These are phyloP conservation scores for Mormoops blainvillei DNA, from an alignment of 2,113 vertebrate species.

Conservation along the genomic window DNA sequence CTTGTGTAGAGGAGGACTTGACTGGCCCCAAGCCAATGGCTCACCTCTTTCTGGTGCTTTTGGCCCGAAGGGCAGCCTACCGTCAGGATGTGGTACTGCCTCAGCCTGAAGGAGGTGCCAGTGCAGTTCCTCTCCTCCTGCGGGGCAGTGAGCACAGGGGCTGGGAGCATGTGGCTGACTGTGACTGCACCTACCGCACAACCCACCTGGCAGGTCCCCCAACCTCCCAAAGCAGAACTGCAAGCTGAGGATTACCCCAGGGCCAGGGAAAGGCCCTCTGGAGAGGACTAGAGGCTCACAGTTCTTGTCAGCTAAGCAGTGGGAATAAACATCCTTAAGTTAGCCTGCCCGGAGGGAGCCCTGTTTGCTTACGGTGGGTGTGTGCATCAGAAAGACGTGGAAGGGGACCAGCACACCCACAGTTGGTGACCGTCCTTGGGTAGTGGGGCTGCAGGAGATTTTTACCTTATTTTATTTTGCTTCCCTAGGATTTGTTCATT, in stretches of 20 bases:
- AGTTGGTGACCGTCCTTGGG: background rate
- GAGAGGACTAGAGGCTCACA: background rate
- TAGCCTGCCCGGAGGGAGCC: background rate
- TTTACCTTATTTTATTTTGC: background rate
- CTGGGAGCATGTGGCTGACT: background rate
- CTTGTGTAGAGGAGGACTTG: background rate
- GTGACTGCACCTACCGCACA: background rate
- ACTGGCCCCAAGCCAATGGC: background rate
- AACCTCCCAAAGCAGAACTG: background rate
- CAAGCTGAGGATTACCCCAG: background rate
- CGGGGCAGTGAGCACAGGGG: rapidly evolving
- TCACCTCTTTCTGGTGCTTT: background rate
- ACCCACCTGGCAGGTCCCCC: background rate
- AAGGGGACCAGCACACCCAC: background rate
- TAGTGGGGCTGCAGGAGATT: no score
- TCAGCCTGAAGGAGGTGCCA: rapidly evolving
- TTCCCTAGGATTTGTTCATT: background rate
- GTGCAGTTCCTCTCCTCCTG: conserved; percentile 26
- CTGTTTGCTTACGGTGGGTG: background rate
- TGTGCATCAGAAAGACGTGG: background rate
- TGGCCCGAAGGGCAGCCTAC: background rate
- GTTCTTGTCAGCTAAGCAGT: background rate
- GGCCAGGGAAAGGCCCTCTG: background rate
- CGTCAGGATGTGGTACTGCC: rapidly evolving
- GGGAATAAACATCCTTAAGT: background rate